Conservation (phyloP, 2,797 vertebrate species). For the Alexandromys oeconomus region DNA sequence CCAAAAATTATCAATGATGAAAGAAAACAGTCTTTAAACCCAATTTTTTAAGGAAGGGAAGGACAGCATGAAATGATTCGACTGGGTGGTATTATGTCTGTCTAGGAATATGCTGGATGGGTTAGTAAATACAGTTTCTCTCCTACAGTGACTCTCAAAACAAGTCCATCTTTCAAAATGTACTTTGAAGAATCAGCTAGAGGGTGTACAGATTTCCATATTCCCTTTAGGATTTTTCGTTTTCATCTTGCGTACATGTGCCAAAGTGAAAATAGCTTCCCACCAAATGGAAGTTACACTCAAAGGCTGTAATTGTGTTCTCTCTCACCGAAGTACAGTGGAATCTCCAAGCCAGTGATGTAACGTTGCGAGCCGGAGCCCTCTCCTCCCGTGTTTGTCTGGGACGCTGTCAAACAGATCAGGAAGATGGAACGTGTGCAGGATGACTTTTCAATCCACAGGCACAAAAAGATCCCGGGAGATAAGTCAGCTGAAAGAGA, state of each 20-base stretch:
- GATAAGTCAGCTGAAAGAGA: conserved; percentile 64
- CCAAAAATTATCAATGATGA: neutral
- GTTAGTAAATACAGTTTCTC: conserved; percentile 74
- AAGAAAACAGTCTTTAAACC: conserved; percentile 11
- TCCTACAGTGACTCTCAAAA: conserved; percentile 71
- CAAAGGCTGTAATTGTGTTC: conserved; percentile 63
- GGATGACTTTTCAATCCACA: conserved; percentile 62
- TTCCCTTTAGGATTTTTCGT: conserved; percentile 75
- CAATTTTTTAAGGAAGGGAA: conserved; percentile 45
- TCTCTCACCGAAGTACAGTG: conserved; percentile 52
- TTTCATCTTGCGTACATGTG: conserved; percentile 78
- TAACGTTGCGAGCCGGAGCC: conserved; percentile 29
- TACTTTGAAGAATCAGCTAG: conserved; percentile 78
- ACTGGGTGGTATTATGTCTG: conserved; percentile 67
- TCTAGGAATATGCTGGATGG: conserved; percentile 74
- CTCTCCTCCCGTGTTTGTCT: conserved; percentile 51
- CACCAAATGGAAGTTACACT: conserved; percentile 75
- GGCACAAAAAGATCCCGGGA: conserved; percentile 41
- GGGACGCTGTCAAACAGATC: conserved; percentile 62
- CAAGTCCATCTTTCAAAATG: conserved; percentile 76
- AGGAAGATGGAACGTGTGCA: neutral
- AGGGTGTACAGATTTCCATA: conserved; percentile 75
- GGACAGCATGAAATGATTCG: conserved; percentile 1
- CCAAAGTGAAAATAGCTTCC: conserved; percentile 81
- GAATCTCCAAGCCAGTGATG: conserved; percentile 55